Base-by-base conservation (phyloP, 2,888 invertebrate genomes). In the Calameuta idolon region DNA sequence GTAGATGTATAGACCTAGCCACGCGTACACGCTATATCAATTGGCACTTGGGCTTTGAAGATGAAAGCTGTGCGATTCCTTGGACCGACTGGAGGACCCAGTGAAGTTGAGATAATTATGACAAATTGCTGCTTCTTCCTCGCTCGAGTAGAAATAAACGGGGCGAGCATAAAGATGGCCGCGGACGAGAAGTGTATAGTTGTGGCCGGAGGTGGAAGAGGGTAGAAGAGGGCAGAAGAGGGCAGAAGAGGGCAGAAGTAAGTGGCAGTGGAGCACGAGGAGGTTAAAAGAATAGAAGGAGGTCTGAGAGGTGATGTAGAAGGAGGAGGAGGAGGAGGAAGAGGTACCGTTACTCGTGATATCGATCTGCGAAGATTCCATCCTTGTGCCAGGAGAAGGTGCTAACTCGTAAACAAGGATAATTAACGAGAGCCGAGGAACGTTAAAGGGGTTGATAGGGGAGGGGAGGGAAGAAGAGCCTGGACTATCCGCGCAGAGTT, bases 401-500 rank as follows among this genome's bases (percentile, higher is more conserved):
- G 40, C 40, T 40, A 40, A 40, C 40, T 40, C 40, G 40, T 40
- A 40, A 71, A 71, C 33, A 71, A 35, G 35, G 75, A 35, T 35
- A 34, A 55, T 34, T 40, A 40, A 40, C 40, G 40, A 40, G 40
- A 40, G 40, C 15, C 40, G 1, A 40, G 40, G 5, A 15, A 40
- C 40, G 40, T 15, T 40, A 40, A 40, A 40, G 40, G 40, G 40
- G 40, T 15, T 15, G 15, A 40, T 4, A 12, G 4, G 37, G 12
- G 4, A 4, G 40, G 1, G 79, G 74, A 69, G 76, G 68, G 74
- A 75, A 80, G 78, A 78, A 81, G 78, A 75, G 75, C 79, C 76
- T 75, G 78, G 81, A 77, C 82, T 79, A 82, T 80, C 79, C 76
- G 76, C 82, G 81, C 77, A 79, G 40, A 40, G 40, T 40, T 40